Conservation (phyloP, 1,140 invertebrate species). For the Neodiprion virginianus region DNA sequence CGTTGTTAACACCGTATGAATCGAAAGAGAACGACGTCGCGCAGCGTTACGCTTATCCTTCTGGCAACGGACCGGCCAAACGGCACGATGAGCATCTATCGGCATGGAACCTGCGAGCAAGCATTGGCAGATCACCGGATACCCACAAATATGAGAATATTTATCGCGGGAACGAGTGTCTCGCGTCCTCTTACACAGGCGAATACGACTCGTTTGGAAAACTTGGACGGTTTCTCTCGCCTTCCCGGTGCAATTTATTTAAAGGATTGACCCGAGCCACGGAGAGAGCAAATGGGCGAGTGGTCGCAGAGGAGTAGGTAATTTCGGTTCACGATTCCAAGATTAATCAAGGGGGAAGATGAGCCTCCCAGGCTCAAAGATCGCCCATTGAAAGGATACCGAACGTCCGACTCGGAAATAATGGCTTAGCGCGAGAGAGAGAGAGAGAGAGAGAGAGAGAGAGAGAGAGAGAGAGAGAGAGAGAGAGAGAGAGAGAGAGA, state of each 20-base stretch:
- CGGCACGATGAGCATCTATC: too few species aligned
- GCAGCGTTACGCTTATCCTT: too few species aligned
- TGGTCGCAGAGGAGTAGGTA: conserved; percentile 1
- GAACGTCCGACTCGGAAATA: conserved; percentile 12
- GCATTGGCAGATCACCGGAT: neutral
- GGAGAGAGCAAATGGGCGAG: neutral
- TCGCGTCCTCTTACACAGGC: neutral
- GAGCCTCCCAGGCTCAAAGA: neutral
- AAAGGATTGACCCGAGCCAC: neutral
- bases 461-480: neutral
- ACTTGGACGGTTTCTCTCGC: conserved; percentile 14
- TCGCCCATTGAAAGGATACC: neutral
- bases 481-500: neutral
- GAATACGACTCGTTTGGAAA: neutral
- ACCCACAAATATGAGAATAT: neutral
- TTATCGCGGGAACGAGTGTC: conserved; percentile 17
- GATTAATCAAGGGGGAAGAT: conserved; percentile 9
- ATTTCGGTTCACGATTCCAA: neutral
- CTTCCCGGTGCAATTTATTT: neutral
- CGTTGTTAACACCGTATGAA: too few species aligned
- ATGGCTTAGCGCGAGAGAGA: conserved; percentile 1
- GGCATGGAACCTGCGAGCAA: too few species aligned
- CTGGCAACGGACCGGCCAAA: too few species aligned
- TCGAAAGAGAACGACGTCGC: too few species aligned
- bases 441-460: too few species aligned